These are phyloP conservation scores for Gastracanthus pulcherrimus DNA, from an alignment of 2,888 invertebrate genomes.

Conservation along the genomic window DNA sequence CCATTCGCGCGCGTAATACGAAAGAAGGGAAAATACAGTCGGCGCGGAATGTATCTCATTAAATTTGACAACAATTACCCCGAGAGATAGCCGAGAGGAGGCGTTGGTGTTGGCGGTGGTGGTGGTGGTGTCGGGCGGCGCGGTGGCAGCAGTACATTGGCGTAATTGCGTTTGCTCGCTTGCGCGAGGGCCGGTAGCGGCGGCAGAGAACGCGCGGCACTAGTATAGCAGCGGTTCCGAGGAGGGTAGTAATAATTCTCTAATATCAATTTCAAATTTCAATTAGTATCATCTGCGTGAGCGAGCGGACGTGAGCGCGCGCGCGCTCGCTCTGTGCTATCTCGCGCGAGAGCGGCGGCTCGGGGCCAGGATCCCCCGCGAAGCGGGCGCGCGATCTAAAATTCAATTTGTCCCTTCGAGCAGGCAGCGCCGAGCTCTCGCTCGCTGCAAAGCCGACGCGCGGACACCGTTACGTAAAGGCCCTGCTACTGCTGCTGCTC, in stretches of 20 bases:
- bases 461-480: conserved; percentile 54
- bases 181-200: conserved; percentile 11
- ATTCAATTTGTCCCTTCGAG: conserved; percentile 77
- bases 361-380: no score
- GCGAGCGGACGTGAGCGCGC: conserved; percentile 64
- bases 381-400: conserved; percentile 75
- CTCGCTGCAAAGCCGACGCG: conserved; percentile 60
- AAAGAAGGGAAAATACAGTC: not conserved
- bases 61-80: conserved; percentile 67
- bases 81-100: not conserved
- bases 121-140: not conserved
- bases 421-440: conserved; percentile 27
- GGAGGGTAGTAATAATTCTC: conserved; percentile 76
- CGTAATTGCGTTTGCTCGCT: conserved; percentile 40
- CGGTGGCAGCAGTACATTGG: no score
- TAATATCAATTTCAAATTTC: conserved; percentile 78
- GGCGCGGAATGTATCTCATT: conserved; percentile 60
- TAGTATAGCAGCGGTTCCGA: not conserved
- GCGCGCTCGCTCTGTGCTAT: conserved; percentile 63
- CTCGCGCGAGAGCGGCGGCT: conserved; percentile 44
- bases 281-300: conserved; percentile 76
- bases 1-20: not conserved
- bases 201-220: no score
- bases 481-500: conserved; percentile 35
- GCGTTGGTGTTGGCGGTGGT: not conserved